These are phyloP conservation scores for Apodemus agrarius DNA, from an alignment of 2,797 vertebrate species.

Conservation along the genomic window DNA sequence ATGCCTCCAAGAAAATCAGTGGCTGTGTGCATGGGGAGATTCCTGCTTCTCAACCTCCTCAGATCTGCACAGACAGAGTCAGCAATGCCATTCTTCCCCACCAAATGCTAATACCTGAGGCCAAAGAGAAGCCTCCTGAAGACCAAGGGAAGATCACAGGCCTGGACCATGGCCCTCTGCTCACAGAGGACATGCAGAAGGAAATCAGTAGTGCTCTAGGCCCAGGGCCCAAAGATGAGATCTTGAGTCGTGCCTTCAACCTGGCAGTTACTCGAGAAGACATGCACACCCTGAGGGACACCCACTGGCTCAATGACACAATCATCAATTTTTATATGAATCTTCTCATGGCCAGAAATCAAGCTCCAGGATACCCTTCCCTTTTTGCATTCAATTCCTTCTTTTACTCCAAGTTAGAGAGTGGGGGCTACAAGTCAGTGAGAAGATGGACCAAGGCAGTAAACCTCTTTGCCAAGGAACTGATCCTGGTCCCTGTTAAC, in stretches of 20 bases:
- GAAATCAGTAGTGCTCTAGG: conserved; percentile 90
- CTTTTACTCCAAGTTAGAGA: conserved; percentile 92
- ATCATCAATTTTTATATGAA: conserved; percentile 97
- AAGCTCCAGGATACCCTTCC: conserved; percentile 84
- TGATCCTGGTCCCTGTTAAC: conserved; percentile 94
- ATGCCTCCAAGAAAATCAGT: neutral
- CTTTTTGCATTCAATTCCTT: conserved; percentile 95
- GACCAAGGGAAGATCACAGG: conserved; percentile 73
- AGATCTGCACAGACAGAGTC: conserved; percentile 85
- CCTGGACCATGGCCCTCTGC: conserved; percentile 82
- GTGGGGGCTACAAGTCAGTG: conserved; percentile 90
- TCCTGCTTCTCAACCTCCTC: neutral
- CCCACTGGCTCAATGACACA: conserved; percentile 95
- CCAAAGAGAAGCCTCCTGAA: conserved; percentile 65
- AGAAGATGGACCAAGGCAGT: conserved; percentile 94
- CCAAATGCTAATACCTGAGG: conserved; percentile 27
- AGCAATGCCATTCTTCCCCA: conserved; percentile 65
- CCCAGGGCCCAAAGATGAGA: conserved; percentile 88
- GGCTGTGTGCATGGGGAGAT: neutral
- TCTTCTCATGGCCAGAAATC: conserved; percentile 89
- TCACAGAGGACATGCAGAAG: conserved; percentile 94
- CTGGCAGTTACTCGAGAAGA: conserved; percentile 93
- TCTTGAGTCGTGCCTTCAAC: conserved; percentile 95
- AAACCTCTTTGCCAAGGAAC: conserved; percentile 92
- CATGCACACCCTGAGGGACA: conserved; percentile 90